Percentiles rank a stretch among this genome's conserved stretches.
Evolutionary conservation across 2,888 invertebrate genomes (phyloP).

Genomic region (Atherix ibis): DNA sequence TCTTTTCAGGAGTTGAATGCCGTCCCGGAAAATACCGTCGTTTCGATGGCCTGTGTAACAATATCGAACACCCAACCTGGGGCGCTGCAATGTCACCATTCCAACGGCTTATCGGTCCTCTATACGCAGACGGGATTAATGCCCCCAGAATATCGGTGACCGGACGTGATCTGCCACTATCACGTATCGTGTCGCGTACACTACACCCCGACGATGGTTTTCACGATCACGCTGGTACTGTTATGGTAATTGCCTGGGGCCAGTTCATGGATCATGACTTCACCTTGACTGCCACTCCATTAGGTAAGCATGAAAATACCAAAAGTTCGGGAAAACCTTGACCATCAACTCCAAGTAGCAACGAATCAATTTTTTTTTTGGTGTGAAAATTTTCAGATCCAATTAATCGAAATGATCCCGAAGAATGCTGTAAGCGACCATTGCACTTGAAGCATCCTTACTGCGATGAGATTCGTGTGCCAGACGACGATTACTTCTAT

Average conservation of each 20-base stretch:
- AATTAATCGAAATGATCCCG: conserved; percentile 73
- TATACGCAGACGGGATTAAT: conserved; percentile 72
- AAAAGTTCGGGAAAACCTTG: no score
- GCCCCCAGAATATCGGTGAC: conserved; percentile 66
- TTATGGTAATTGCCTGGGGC: conserved; percentile 88
- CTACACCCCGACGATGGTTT: conserved; percentile 87
- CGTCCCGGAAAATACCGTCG: conserved; percentile 76
- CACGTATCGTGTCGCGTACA: conserved; percentile 73
- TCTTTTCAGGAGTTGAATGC: conserved; percentile 74
- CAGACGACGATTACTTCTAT: conserved; percentile 84
- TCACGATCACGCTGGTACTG: conserved; percentile 86
- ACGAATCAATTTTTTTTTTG: neutral
- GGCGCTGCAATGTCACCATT: conserved; percentile 74
- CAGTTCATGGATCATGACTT: conserved; percentile 93
- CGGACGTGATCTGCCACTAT: conserved; percentile 60
- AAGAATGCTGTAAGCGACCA: conserved; percentile 75
- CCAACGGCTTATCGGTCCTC: conserved; percentile 59
- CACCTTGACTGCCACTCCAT: conserved; percentile 72
- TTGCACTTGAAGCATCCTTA: conserved; percentile 74
- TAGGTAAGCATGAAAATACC: no score
- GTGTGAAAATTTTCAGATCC: conserved; percentile 50
- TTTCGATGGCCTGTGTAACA: conserved; percentile 78
- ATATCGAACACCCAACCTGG: conserved; percentile 78
- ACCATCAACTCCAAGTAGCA: no score
- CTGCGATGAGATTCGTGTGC: conserved; percentile 77